Base-by-base conservation (phyloP, 2,888 invertebrate genomes). In the Habrosyne pyritoides region DNA sequence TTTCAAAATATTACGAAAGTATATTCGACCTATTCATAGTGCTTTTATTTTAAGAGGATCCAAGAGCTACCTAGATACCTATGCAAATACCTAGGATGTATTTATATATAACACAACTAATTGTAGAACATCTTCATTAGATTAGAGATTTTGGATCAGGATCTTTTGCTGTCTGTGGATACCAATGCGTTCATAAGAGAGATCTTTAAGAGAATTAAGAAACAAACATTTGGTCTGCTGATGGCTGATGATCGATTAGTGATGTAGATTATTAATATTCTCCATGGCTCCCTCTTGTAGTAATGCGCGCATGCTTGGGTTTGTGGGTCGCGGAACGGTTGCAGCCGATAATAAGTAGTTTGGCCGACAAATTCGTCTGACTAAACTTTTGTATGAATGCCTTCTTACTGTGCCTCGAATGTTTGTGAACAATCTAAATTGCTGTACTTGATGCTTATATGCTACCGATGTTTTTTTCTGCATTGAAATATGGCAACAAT, bases 281-380 rank as follows among this genome's bases (percentile, higher is more conserved):
- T 75, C 73, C 61, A 74, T 79, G 72, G 71, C 75, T 75, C 75
- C 76, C 74, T 14, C 77, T 68, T 61, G 58, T 74, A 69, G 69
- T 71, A 64, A 63, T 64, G 64, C 68, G 75, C 67, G 72, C 75
- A 72, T 74, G 76, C 76, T 63, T 80, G 74, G 79, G 73, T 84
- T 87, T 86, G 84, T 89, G 74, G 88, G 89, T 86, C 89, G 83
- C 79, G 71, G 69, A 84, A 84, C 88, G 79, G 87, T 87, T 78
- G 81, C 75, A 73, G 65, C 75, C 79, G 72, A 78, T 83, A 79
- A 81, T 82, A 79, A 81, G 73, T 82, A 76, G 75, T 74, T 75
- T 69, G 67, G 63, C 74, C 72, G 75, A 82, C 79, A 72, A 82
- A 81, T 83, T 83, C 63, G 73, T 79, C 75, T 77, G 75, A 81